Evolutionary conservation across 2,888 invertebrate species (phyloP).

Genomic region (Dyspetes luteomarginatus): DNA sequence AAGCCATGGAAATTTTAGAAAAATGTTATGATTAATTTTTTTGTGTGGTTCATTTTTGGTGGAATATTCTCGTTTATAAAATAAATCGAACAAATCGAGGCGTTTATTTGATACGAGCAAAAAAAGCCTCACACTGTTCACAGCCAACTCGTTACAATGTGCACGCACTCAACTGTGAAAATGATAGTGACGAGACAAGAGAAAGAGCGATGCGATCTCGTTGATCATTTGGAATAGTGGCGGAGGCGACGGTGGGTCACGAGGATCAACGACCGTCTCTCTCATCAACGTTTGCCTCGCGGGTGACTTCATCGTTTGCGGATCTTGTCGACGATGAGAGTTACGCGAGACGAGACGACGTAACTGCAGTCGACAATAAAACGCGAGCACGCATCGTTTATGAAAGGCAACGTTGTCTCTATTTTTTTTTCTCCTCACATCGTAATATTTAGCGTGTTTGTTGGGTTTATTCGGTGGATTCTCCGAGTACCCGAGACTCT

Average conservation of each 20-base stretch:
- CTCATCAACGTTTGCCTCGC: slow-evolving; percentile 31
- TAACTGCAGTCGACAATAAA: slow-evolving; percentile 30
- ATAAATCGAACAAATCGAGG: slow-evolving; percentile 15
- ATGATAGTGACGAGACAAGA: slow-evolving; percentile 11
- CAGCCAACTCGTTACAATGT: not conserved
- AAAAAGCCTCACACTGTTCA: slow-evolving; percentile 21
- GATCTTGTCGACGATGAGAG: slow-evolving; percentile 35
- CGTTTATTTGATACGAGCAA: not conserved
- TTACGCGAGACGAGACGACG: slow-evolving; percentile 32
- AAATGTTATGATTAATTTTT: too few relatives aligned
- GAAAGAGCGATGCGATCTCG: slow-evolving; percentile 23
- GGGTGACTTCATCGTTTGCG: slow-evolving; percentile 54
- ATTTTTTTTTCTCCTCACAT: not conserved
- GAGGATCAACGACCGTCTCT: slow-evolving; percentile 56
- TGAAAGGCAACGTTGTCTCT: slow-evolving; percentile 37
- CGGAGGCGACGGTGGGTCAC: slow-evolving; percentile 23
- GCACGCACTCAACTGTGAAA: slow-evolving; percentile 11
- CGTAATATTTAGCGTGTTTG: not conserved
- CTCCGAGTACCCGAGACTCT: not conserved
- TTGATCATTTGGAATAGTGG: slow-evolving; percentile 27
- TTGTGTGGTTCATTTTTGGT: too few relatives aligned
- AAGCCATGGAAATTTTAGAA: too few relatives aligned
- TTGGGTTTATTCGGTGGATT: not conserved
- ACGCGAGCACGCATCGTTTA: slow-evolving; percentile 7
- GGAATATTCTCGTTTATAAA: not conserved